Base-by-base conservation (phyloP, 2,888 invertebrate species). In the Schrankia costaestrigalis region DNA sequence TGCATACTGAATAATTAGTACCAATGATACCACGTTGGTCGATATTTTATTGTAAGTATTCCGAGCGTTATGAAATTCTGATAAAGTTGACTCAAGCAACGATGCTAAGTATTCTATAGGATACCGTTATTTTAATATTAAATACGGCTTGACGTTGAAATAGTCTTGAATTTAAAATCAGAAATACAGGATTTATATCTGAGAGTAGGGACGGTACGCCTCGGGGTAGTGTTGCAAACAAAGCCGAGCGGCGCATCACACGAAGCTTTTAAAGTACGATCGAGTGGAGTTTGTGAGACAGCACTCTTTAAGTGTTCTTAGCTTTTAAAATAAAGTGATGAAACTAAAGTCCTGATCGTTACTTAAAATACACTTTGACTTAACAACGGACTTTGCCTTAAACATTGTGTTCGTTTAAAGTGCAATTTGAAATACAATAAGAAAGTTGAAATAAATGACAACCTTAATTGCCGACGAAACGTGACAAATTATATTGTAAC, bases 161-260 rank as follows among this genome's bases (percentile, higher is more conserved):
- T 48, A 46, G n/a, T n/a, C 33, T 40, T 36, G 35, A 48, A 54
- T 50, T 45, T 36, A 17, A 38, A 55, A 54, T 45, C 26, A 37
- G 45, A 48, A 41, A 51, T 44, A 39, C 30, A 21, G 24, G 35
- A 51, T 42, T 47, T 47, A 43, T 45, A 46, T 25, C 39, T 34
- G 14, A 41, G 26, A 36, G n/a, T n/a, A n/a, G n/a, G n/a, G n/a
- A 33, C 21, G 26, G 38, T 15, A 24, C 28, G 40, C 45, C 49
- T 25, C 24, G 22, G 39, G 46, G 27, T 32, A 43, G 29, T 25
- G 30, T 17, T 26, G 31, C 26, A 23, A 38, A 42, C 33, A 29
- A 28, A 18, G 22, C 30, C 22, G 15, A 26, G 32, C 29, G 31
- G 40, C 29, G 35, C 30, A 33, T 35, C 27, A 28, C 31, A 39